Evolutionary conservation across 2,888 invertebrate genomes (phyloP), one percentile per base, ranked within the genome.

Genomic region (Malthinus flaveolus): DNA sequence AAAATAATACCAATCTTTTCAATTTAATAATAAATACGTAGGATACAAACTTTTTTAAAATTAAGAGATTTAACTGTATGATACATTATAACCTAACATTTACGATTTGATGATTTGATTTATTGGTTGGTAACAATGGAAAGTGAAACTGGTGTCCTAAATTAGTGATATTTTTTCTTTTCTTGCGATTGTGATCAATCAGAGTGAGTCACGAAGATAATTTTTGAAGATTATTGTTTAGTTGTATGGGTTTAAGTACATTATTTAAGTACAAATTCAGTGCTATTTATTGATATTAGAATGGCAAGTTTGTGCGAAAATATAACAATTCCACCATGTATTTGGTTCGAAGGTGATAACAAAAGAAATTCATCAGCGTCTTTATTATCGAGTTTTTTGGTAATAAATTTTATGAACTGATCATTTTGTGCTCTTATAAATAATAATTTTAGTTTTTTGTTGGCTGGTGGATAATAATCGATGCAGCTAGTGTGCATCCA

Each of bases 401-500:
- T 97, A 82, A 81, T 37, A 51, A 50, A 47, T 49, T 52, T 58
- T 35, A 35, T 59, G 35, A 36, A 48, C 42, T 42, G 15, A 32
- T 33, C 31, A 3, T 6, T 59, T 62, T 54, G 59, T 62, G 63
- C 60, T 65, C 79, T 79, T 52, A 73, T 61, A 64, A 79, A 23
- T 5, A 23, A 23, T 5, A 23, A 3, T 23, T 80, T 49, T 74
- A 96, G 95, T 98, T 98, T 81, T 97, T 95, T 72, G 81, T 88
- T 68, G 98, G 97, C 48, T 98, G 98, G 97, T 99, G 98, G 99
- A 87, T 96, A 62, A 89, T 97, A 61, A 97, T 99, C 69, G 98
- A 98, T 81, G 93, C 95, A 7, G 89, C 93, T 55, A 87, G 93
- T 0, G 87, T 87, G 12, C 90, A 91, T 72, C 85, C 88, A 0